Evolutionary conservation across 2,888 invertebrate genomes (phyloP), one percentile per base, ranked within the genome.

Genomic region (Oasisia sp.): DNA sequence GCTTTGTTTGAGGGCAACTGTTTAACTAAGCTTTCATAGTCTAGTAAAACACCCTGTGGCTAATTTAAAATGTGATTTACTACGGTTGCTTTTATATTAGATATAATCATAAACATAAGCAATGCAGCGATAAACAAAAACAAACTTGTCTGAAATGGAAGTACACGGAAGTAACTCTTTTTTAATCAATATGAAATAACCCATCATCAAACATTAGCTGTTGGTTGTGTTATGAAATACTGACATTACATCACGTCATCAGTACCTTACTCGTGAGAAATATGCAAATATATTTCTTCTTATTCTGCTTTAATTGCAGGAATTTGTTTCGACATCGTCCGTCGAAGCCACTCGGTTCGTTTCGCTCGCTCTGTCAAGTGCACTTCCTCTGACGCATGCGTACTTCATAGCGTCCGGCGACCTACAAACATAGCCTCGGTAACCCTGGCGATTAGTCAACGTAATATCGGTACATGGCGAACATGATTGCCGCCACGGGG

Each of bases 351-450:
- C 74, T 74, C 74, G 74, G 74, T 74, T 74, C 74, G 74, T 19
- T 74, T 74, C 74, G 74, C 19, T 74, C 74, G 74, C 74, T 74
- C 74, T 74, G 74, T 74, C 74, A 74, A 74, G 74, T 74, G 74
- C 74, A 74, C 74, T 74, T 74, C 74, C 74, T 19, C 4, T n/a
- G n/a, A 74, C 74, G 74, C 74, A 74, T 74, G 74, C 74, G 74
- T 74, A 74, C 74, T 74, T 74, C 27, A 27, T 74, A 19, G 27
- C 74, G 19, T 74, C 74, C 74, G 11, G 4, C 56, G 56, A 56
- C 56, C 74, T 74, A 74, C 74, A 74, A 3, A 27, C n/a, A 74
- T 74, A 74, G 74, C 74, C 74, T 74, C 74, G 74, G 74, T 74
- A 7, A 27, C 74, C 74, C 74, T 27, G 74, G 74, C 74, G 74